These are phyloP conservation scores for Lophius piscatorius DNA, from an alignment of 2,113 vertebrate genomes.

Conservation along the genomic window DNA sequence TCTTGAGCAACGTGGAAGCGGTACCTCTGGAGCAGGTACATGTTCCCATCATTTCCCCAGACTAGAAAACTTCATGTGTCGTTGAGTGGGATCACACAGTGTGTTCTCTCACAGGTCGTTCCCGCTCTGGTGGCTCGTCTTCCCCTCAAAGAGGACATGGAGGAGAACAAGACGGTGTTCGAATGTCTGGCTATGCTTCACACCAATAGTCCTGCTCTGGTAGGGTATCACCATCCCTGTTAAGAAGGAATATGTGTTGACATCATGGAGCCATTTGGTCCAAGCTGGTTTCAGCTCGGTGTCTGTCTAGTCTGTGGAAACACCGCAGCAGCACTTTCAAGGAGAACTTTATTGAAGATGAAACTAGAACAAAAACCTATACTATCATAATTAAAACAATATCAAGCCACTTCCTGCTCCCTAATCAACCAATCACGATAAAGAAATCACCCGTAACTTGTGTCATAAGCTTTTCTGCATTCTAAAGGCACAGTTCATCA, in stretches of 20 bases:
- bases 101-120: slow-evolving; percentile 77
- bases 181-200: slow-evolving; percentile 84
- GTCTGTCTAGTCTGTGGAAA: no score
- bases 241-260: not conserved
- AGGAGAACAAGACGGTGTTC: slow-evolving; percentile 88
- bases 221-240: slow-evolving; percentile 17
- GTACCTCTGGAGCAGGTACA: slow-evolving; percentile 86
- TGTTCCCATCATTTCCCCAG: not conserved
- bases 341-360: no score
- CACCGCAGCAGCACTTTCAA: no score
- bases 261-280: no score
- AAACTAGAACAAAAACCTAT: no score
- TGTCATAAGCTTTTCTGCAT: no score
- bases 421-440: no score
- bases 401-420: no score
- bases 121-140: slow-evolving; percentile 81
- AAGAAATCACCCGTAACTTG: no score
- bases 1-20: slow-evolving; percentile 75
- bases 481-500: no score
- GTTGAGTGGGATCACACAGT: not conserved
- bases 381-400: no score
- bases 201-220: slow-evolving; percentile 72
- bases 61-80: not conserved
- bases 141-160: slow-evolving; percentile 87
- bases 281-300: no score